phyloP scores from a whole-genome alignment of 2,888 invertebrate genomes.

The Melangyna quadrimaculata region DNA sequence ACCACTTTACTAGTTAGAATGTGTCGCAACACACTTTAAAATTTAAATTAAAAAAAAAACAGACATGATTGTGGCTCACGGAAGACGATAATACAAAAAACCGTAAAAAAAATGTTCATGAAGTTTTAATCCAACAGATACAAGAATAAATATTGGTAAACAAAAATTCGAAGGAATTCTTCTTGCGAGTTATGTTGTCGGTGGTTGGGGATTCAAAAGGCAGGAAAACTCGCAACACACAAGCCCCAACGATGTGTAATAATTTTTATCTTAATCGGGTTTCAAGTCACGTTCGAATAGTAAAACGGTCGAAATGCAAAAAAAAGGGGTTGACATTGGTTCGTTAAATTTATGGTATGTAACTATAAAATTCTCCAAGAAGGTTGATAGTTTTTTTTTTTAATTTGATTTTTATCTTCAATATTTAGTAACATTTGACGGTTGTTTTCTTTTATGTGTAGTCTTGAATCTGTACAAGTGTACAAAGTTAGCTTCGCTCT shows the following conservation, averaged over 20 bases:
- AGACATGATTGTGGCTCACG: slow-evolving; percentile 2
- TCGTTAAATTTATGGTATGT: background rate
- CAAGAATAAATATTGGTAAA: background rate
- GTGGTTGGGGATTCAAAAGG: background rate
- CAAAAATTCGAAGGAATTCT: background rate
- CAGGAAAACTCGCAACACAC: slow-evolving; percentile 32
- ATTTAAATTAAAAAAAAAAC: background rate
- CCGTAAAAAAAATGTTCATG: slow-evolving; percentile 4
- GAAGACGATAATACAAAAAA: slow-evolving; percentile 27
- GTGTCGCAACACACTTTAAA: background rate
- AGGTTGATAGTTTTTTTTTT: slow-evolving; percentile 6
- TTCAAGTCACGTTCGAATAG: slow-evolving; percentile 58
- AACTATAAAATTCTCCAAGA: background rate
- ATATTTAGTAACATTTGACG: slow-evolving; percentile 22
- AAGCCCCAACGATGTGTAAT: background rate
- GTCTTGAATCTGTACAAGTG: background rate
- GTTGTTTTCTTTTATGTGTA: background rate
- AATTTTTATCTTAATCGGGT: slow-evolving; percentile 20
- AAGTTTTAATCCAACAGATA: slow-evolving; percentile 29
- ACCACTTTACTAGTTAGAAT: background rate
- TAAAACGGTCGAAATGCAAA: slow-evolving; percentile 27
- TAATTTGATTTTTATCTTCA: background rate
- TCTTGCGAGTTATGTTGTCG: background rate
- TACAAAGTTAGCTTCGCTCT: slow-evolving; percentile 11
- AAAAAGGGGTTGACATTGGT: slow-evolving; percentile 27